Evolutionary conservation across 1,140 invertebrate species (phyloP), one percentile per base, ranked within the genome.

Genomic region (Spodoptera frugiperda): DNA sequence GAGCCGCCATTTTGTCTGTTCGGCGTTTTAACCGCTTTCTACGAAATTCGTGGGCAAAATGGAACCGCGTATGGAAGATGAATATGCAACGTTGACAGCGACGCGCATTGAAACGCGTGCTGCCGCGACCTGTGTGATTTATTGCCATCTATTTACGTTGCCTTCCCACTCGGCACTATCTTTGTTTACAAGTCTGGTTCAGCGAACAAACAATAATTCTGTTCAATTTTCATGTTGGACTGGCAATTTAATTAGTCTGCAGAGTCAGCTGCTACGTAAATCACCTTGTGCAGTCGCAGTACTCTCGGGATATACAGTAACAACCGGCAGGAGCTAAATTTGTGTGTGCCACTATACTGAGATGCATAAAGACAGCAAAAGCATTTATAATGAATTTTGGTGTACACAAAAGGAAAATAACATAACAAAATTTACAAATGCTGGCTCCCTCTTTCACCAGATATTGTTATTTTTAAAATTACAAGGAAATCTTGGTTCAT

Each of bases 21-120:
- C 85, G 84, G 82, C 82, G 79, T 88, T 90, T 87, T 87, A 89
- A 85, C 83, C 81, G 80, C 65, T 84, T 78, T 82, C 80, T 85
- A 81, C 67, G 76, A 86, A 87, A 86, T 83, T 87, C 61, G 78
- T 68, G 67, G 80, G 78, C 72, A 85, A 87, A 87, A 82, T 84
- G 77, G 81, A 84, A 89, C 82, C 79, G 63, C 75, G 80, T 90
- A 89, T 89, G 83, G 83, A 89, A 88, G 86, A 89, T 92, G 91
- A 90, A 90, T 90, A 90, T 90, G 88, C 89, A 89, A 85, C 77
- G 84, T 55, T 71, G 57, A 67, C 83, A 80, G 51, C 59, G 65
- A 73, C 83, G 83, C 81, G 78, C 81, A 78, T 78, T 68, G 77
- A 84, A 82, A 83, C 82, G 76, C 80, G 79, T 82, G 81, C 76